phyloP scores from a whole-genome alignment of 2,888 invertebrate genomes.

The Lumbricus terrestris region DNA sequence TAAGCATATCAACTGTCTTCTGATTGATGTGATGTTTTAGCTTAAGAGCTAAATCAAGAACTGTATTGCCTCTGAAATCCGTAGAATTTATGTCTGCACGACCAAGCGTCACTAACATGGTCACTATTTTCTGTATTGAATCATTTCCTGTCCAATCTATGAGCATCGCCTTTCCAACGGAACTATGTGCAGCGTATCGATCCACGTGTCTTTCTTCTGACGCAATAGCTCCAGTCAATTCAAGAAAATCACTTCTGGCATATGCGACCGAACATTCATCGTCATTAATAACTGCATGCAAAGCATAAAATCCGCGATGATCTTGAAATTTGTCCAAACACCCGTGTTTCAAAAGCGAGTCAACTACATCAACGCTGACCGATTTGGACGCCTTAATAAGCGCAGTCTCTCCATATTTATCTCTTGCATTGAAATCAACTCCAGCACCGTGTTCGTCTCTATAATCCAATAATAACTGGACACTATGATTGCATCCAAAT shows the following conservation, averaged over 20 bases:
- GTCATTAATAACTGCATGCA: not conserved
- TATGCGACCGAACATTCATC: not conserved
- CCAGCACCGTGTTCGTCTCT: not conserved
- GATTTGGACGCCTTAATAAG: not conserved
- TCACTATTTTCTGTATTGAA: not conserved
- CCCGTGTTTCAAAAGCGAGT: not conserved
- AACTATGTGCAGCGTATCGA: no score
- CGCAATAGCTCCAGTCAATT: no score
- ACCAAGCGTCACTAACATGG: not conserved
- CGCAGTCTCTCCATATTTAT: not conserved
- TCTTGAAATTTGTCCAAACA: not conserved
- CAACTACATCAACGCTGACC: not conserved
- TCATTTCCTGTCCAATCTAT: no score
- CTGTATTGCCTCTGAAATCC: not conserved
- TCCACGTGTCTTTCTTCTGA: not conserved
- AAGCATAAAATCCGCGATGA: not conserved
- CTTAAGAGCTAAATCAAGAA: not conserved
- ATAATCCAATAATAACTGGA: not conserved
- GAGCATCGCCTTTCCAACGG: no score
- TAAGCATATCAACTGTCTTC: not conserved
- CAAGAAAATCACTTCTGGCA: no score
- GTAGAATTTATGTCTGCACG: not conserved
- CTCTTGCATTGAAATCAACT: not conserved
- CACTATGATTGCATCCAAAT: not conserved
- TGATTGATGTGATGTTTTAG: not conserved